Conservation (phyloP, 2,888 invertebrate species). For the Hirtodrosophila cameraria region DNA sequence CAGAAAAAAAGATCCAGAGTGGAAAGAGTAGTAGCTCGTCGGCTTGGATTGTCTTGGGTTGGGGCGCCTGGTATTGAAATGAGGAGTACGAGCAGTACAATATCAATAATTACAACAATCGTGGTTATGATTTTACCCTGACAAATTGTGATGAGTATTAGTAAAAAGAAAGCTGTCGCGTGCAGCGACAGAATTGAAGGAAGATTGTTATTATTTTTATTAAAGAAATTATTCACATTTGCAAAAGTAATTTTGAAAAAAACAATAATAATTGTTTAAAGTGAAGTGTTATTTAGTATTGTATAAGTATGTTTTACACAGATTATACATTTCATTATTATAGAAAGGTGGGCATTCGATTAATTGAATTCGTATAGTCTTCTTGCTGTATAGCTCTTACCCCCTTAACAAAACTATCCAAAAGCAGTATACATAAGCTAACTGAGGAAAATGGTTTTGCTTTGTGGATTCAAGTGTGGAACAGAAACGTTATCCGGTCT, state of each 20-base stretch:
- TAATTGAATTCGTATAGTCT: too few relatives aligned
- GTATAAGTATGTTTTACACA: too few relatives aligned
- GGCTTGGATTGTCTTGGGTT: constrained; percentile 12
- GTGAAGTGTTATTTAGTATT: not conserved
- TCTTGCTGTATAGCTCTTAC: too few relatives aligned
- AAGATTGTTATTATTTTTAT: not conserved
- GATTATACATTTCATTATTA: too few relatives aligned
- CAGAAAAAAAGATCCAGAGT: not conserved
- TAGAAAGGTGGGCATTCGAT: too few relatives aligned
- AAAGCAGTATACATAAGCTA: too few relatives aligned
- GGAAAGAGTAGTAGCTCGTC: constrained; percentile 2
- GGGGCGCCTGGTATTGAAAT: constrained; percentile 30
- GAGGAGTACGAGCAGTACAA: constrained; percentile 25
- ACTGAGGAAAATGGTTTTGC: too few relatives aligned
- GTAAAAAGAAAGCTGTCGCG: not conserved
- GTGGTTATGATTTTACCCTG: not conserved
- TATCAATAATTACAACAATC: constrained; percentile 1
- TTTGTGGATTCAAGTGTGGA: too few relatives aligned
- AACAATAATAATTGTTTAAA: not conserved
- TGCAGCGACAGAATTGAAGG: not conserved
- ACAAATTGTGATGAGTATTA: not conserved
- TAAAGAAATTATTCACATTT: not conserved
- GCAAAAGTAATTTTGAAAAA: too few relatives aligned
- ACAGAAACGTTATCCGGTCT: too few relatives aligned
- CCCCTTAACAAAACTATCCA: too few relatives aligned